A percentile compares a stretch with the other conserved stretches of the same genome.
phyloP scores from a whole-genome alignment of 2,888 invertebrate genomes.

The Spisula subtruncata region DNA sequence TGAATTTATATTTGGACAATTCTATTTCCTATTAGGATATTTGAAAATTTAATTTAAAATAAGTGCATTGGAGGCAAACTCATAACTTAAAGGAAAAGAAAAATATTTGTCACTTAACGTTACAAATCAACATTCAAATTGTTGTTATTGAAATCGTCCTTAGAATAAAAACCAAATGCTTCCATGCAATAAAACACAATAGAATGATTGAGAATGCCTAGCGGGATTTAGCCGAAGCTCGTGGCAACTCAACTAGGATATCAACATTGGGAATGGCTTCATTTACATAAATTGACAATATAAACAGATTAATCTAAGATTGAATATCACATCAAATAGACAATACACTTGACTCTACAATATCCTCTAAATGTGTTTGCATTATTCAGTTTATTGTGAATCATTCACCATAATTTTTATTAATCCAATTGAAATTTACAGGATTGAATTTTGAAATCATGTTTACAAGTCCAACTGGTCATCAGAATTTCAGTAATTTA shows the following conservation, averaged over 20 bases:
- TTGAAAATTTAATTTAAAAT: neutral
- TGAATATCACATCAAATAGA: too few relatives aligned
- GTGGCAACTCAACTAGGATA: neutral
- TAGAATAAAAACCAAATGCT: neutral
- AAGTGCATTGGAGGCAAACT: neutral
- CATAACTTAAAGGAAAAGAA: neutral
- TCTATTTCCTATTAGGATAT: neutral
- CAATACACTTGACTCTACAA: too few relatives aligned
- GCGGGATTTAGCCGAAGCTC: neutral
- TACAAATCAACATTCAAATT: neutral
- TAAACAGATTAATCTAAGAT: conserved; percentile 1
- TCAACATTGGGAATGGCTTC: neutral
- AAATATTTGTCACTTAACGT: neutral
- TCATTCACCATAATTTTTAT: too few relatives aligned
- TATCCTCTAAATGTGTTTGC: too few relatives aligned
- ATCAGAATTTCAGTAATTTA: too few relatives aligned
- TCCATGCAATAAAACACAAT: neutral
- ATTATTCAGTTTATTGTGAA: too few relatives aligned
- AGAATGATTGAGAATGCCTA: neutral
- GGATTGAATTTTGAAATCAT: too few relatives aligned
- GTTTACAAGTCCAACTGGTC: too few relatives aligned
- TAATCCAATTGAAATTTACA: too few relatives aligned
- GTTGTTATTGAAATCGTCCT: neutral
- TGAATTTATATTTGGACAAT: neutral
- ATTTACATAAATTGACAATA: conserved; percentile 13